Conservation (phyloP, 2,888 invertebrate genomes). For the Marronus borbonicus region DNA sequence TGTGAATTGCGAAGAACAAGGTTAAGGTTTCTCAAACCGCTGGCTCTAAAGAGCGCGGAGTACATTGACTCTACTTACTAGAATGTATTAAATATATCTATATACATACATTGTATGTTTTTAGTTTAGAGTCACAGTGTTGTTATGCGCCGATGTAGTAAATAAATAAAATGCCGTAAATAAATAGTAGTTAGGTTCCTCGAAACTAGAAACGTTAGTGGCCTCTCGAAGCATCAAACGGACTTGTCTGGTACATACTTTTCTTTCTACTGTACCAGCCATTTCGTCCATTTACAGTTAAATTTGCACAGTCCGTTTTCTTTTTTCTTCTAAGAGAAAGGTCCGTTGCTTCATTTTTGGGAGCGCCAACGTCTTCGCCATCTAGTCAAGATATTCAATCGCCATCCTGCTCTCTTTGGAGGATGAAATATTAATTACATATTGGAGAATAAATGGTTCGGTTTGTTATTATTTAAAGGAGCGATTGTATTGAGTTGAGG, state of each 20-base stretch:
- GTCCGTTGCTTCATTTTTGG: background rate
- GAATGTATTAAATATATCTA: background rate
- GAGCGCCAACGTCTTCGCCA: too few relatives aligned
- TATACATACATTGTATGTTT: too few relatives aligned
- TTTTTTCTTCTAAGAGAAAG: slow-evolving; percentile 15
- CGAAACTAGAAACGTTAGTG: background rate
- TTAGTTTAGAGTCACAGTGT: too few relatives aligned
- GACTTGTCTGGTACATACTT: slow-evolving; percentile 1
- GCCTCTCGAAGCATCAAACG: too few relatives aligned
- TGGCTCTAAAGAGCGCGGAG: slow-evolving; percentile 53
- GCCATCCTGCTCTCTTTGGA: too few relatives aligned
- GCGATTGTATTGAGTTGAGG: too few relatives aligned
- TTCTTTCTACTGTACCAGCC: slow-evolving; percentile 14
- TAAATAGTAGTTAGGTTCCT: background rate
- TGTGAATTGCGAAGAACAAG: slow-evolving; percentile 54
- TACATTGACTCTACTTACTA: slow-evolving; percentile 48
- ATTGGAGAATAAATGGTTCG: too few relatives aligned
- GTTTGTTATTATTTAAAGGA: too few relatives aligned
- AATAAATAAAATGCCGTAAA: background rate
- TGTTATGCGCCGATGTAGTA: background rate
- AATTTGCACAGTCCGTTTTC: slow-evolving; percentile 16
- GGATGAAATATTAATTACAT: too few relatives aligned
- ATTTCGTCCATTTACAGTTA: slow-evolving; percentile 32
- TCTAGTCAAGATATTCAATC: too few relatives aligned
- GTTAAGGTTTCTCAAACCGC: slow-evolving; percentile 60